A percentile compares a stretch with the other conserved stretches of the same genome.
Conservation (phyloP, 2,888 invertebrate genomes). For the Aquatica leii region DNA sequence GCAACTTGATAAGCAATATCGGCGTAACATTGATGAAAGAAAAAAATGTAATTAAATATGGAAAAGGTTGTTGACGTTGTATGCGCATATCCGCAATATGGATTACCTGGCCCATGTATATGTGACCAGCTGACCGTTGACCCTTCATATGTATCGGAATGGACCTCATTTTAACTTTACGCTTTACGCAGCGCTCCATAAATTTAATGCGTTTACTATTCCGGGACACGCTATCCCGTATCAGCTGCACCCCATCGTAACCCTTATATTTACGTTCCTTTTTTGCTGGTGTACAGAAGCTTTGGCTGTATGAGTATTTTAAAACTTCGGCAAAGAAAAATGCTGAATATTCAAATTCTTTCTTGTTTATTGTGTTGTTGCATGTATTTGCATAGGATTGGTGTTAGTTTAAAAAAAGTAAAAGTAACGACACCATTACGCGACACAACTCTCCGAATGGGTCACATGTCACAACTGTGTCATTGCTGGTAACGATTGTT, state of each 20-base stretch:
- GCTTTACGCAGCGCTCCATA: conserved; percentile 27
- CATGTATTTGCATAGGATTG: no score
- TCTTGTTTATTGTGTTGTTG: no score
- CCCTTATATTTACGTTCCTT: conserved; percentile 29
- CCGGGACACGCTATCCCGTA: conserved; percentile 34
- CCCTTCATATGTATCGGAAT: conserved; percentile 35
- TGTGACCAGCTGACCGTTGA: conserved; percentile 34
- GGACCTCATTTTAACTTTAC: conserved; percentile 30
- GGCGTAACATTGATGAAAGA: no score
- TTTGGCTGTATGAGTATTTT: no score
- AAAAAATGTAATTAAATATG: background rate
- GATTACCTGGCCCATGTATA: conserved; percentile 26
- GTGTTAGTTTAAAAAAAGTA: no score
- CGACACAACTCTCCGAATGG: no score
- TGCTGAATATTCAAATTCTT: no score
- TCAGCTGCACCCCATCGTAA: conserved; percentile 35
- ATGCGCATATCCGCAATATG: conserved; percentile 26
- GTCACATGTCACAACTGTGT: no score
- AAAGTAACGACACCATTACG: no score
- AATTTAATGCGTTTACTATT: conserved; percentile 34
- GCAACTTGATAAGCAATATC: no score
- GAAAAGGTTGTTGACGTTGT: conserved; percentile 7
- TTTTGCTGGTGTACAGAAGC: conserved; percentile 18
- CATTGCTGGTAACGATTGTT: no score
- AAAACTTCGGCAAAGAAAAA: no score